Percentiles rank a stretch among this genome's conserved stretches.
Evolutionary conservation across 92 coral and sea anemone genomes (phyloP).

Genomic region (Chrysogorgia sp.): DNA sequence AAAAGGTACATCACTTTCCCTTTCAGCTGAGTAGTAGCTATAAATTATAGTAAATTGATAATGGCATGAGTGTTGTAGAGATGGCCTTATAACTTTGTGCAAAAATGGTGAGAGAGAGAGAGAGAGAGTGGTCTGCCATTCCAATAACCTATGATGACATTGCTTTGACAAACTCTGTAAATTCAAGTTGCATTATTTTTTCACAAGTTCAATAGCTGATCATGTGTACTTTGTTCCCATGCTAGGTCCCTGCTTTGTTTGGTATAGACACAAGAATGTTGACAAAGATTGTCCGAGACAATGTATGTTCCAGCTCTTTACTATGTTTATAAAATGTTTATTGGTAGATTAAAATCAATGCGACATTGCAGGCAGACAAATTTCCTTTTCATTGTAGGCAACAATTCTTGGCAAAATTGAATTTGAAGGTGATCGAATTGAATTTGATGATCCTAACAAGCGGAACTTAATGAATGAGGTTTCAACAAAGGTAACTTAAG

Average conservation of each 20-base stretch:
- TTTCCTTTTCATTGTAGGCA: conserved; percentile 53
- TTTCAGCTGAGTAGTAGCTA: background rate
- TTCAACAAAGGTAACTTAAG: conserved; percentile 78
- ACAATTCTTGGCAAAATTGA: conserved; percentile 92
- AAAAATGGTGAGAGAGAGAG: too few relatives aligned
- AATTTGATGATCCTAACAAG: conserved; percentile 79
- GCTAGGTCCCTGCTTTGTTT: conserved; percentile 86
- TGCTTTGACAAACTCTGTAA: too few relatives aligned
- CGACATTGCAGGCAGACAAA: too few relatives aligned
- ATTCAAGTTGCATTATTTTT: too few relatives aligned
- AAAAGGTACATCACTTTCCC: conserved; percentile 56
- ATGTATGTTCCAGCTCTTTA: conserved; percentile 44
- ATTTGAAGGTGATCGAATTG: conserved; percentile 88
- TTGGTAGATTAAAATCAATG: too few relatives aligned
- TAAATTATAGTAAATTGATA: too few relatives aligned
- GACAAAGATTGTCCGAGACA: conserved; percentile 84
- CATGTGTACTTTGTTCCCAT: background rate
- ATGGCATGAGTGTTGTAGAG: background rate
- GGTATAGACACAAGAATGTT: conserved; percentile 92
- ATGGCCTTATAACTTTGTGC: background rate
- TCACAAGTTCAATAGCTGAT: background rate
- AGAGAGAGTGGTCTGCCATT: too few relatives aligned
- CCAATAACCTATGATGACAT: too few relatives aligned
- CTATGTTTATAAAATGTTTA: background rate
- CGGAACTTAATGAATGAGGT: conserved; percentile 90